phyloP scores from a whole-genome alignment of 2,888 invertebrate species.

The Helicoverpa assulta region DNA sequence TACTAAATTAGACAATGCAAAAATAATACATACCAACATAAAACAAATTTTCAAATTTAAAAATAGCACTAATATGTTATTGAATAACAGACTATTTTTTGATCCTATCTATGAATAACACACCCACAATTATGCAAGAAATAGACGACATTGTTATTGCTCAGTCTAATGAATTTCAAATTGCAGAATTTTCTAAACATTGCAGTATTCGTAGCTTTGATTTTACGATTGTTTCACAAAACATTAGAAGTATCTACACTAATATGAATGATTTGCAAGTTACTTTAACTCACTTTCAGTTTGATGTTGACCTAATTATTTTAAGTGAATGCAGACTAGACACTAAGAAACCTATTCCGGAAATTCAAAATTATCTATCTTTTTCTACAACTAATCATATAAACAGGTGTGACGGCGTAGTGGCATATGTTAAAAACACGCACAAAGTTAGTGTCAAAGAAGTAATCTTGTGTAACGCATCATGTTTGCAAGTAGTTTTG shows the following conservation, averaged over 20 bases:
- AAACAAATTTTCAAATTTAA: too few species aligned
- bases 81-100: not conserved
- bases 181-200: constrained; percentile 1
- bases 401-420: too few species aligned
- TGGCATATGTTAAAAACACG: too few species aligned
- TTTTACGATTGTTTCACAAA: constrained; percentile 5
- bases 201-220: not conserved
- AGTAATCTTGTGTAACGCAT: too few species aligned
- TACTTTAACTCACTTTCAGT: constrained; percentile 3
- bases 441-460: too few species aligned
- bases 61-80: too few species aligned
- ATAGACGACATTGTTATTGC: constrained; percentile 2
- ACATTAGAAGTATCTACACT: constrained; percentile 3
- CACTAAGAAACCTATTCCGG: constrained; percentile 1
- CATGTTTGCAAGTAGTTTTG: too few species aligned
- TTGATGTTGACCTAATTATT: not conserved
- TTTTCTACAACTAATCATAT: too few species aligned
- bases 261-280: not conserved
- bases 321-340: constrained; percentile 8
- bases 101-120: not conserved
- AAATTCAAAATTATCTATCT: not conserved
- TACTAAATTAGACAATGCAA: too few species aligned
- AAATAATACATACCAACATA: too few species aligned
- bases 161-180: not conserved
- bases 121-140: constrained; percentile 5